Base-by-base conservation (phyloP, 2,113 vertebrate genomes). In the Pongo abelii region DNA sequence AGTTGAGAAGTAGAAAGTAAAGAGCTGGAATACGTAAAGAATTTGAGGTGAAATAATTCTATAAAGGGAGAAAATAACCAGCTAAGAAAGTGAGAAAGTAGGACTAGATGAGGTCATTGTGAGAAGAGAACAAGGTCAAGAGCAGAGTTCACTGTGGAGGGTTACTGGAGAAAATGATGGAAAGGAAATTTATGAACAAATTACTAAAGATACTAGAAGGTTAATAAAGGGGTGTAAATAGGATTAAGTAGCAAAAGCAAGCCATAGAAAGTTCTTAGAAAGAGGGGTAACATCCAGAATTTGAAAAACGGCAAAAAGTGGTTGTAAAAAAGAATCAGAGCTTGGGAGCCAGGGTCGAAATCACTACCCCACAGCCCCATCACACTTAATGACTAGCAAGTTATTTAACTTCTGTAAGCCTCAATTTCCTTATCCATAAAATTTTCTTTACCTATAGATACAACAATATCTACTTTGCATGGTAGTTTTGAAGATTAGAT, bases 371-470 rank as follows among this genome's bases (percentile, higher is more conserved):
- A 16, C 12, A 89, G 32, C 3, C 8, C 38, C 84, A 74, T 46
- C 81, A 78, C 30, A 86, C 43, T 75, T 22, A 84, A 85, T 91
- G 52, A 92, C 1, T 38, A 72, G 32, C 17, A 85, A 85, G 40
- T 83, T 91, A 61, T 57, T 86, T 57, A 77, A 93, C 14, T 81
- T 43, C 38, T 91, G 1, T 85, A 91, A 85, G 40, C 59, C 35
- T 96, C 35, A 40, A 48, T 74, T 91, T 91, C 40, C 61, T 96
- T 92, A 81, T 75, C 52, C 79, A 59, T 86, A 94, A 96, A 84
- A 91, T 72, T 85, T 86, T 87, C 69, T 57, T 91, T 91, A 74
- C 72, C 55, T 96, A 88, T 43, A 48, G 9, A 48, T 72, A 93
- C 23, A 94, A 64, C 13, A 93, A 17, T 38, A 89, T 59, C 43